Conservation (phyloP, 2,113 vertebrate species). For the Raja brachyura region DNA sequence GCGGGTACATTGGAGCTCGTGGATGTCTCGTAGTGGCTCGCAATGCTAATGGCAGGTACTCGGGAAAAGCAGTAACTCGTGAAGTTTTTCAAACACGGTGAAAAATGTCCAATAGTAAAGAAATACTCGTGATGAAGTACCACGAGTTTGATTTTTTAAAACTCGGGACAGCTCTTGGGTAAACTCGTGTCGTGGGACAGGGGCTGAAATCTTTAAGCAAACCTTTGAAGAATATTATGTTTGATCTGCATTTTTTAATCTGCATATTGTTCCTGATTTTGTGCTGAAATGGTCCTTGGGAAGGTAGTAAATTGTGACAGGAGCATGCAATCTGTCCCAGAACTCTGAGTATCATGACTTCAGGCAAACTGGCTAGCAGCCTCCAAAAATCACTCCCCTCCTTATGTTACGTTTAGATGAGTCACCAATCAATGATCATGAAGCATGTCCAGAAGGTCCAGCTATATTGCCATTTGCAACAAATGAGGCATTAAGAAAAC, state of each 20-base stretch:
- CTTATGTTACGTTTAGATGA: constrained; percentile 44
- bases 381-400: constrained; percentile 43
- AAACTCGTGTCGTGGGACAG: no score
- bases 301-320: neutral
- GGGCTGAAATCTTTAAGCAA: constrained; percentile 15
- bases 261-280: neutral
- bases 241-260: neutral
- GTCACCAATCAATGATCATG: constrained; percentile 45
- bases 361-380: constrained; percentile 38
- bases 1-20: no score
- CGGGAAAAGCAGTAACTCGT: no score
- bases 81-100: no score
- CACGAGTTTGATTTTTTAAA: no score
- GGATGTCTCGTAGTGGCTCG: no score
- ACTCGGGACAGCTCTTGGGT: no score
- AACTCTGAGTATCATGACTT: neutral
- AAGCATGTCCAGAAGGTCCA: constrained; percentile 24
- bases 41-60: no score
- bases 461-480: constrained; percentile 36
- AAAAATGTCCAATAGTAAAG: no score
- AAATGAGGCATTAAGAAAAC: constrained; percentile 41
- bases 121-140: no score
- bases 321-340: neutral
- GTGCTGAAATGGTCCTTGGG: neutral
- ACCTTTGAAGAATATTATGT: neutral